phyloP scores from a whole-genome alignment of 1,140 invertebrate genomes.

The Zaprionus ornatus region DNA sequence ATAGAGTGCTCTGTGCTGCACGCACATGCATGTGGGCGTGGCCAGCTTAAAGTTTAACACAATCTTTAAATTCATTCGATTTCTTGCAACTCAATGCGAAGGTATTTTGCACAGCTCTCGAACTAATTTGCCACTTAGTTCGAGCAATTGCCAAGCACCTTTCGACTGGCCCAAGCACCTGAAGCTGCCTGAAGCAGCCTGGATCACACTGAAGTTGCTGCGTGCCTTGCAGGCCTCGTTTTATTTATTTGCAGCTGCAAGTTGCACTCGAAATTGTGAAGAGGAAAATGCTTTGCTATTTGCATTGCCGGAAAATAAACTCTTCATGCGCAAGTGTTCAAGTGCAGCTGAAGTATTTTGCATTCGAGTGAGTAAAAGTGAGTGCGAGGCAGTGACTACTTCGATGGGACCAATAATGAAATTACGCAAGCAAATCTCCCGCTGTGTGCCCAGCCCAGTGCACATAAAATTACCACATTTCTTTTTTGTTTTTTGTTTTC shows the following conservation, averaged over 20 bases:
- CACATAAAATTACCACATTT: constrained; percentile 50
- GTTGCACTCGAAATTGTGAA: neutral
- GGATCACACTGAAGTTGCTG: neutral
- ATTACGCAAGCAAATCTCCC: constrained; percentile 22
- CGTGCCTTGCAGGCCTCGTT: neutral
- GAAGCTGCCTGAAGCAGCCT: neutral
- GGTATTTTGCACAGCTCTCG: neutral
- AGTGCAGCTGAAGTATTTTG: neutral
- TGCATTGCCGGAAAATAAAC: constrained; percentile 19
- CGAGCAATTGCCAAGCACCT: neutral
- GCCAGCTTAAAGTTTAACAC: neutral
- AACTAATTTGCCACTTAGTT: constrained; percentile 10
- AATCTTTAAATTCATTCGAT: neutral
- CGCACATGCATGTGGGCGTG: neutral
- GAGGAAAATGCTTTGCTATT: constrained; percentile 24
- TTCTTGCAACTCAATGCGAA: neutral
- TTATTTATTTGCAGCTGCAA: neutral
- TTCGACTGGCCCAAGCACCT: neutral
- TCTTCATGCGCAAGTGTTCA: constrained; percentile 17
- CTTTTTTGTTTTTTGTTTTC: constrained; percentile 16
- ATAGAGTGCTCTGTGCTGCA: neutral
- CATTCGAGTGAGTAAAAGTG: neutral
- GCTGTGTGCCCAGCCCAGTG: constrained; percentile 19
- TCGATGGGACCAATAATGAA: constrained; percentile 37
- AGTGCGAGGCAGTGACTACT: neutral